Evolutionary conservation across 2,113 vertebrate genomes (phyloP).

Genomic region (Myocastor coypus): DNA sequence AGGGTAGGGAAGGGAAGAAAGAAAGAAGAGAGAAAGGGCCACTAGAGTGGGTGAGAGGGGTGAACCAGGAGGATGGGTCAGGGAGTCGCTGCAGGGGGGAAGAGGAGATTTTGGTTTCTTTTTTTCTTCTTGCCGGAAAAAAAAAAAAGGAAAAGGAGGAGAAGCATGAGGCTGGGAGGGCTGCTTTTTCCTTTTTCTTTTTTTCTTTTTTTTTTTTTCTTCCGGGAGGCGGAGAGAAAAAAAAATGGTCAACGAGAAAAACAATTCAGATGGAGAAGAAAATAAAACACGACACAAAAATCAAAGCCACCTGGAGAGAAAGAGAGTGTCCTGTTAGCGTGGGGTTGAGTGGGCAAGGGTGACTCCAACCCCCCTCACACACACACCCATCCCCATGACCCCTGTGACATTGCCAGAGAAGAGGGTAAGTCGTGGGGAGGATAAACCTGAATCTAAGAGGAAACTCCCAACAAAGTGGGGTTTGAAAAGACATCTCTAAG

Average conservation of each 20-base stretch:
- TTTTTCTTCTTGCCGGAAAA: constrained; percentile 81
- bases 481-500: neutral
- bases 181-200: constrained; percentile 83
- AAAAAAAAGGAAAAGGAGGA: constrained; percentile 81
- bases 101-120: constrained; percentile 78
- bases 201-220: constrained; percentile 84
- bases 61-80: constrained; percentile 10
- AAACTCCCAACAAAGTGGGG: neutral
- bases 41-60: neutral
- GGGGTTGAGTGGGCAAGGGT: constrained; percentile 3
- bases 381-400: neutral
- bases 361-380: neutral
- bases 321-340: constrained; percentile 79
- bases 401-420: neutral
- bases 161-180: constrained; percentile 71
- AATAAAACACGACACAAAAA: constrained; percentile 82
- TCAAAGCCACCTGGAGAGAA: constrained; percentile 82
- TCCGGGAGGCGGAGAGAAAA: constrained; percentile 82
- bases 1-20: constrained; percentile 3
- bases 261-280: constrained; percentile 83
- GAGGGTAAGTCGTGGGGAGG: rapidly evolving
- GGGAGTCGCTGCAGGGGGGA: constrained; percentile 48
- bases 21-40: constrained; percentile 25
- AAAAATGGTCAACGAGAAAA: constrained; percentile 85
- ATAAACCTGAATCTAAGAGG: neutral